Evolutionary conservation across 2,113 vertebrate species (phyloP), one percentile per base, ranked within the genome.

Genomic region (Xerus inauris): DNA sequence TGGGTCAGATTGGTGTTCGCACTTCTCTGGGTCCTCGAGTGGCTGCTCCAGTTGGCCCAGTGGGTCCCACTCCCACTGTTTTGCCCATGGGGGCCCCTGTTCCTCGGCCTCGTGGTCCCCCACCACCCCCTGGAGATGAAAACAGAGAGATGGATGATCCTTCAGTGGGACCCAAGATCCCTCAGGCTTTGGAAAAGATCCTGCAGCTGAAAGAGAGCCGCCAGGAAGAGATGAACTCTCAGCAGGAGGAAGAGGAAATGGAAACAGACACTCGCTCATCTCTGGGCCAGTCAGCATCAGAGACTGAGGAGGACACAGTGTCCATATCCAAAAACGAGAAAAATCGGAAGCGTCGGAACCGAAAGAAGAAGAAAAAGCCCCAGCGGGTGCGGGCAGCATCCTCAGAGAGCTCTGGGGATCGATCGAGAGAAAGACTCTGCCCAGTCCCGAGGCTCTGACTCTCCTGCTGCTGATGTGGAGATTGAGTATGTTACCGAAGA

Each of bases 131-230:
- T 32, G 99, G 99, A 94, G 99, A 99, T 84, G 99, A 99, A 28
- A 98, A 94, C 92, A 97, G 99, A 98, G 99, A 99, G 98, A 98
- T 96, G 0, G 99, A 99, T 1, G 99, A 99, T 45, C 96, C 99
- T 0, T 98, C 98, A 4, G 72, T 99, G 64, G 99, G 99, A 0
- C 99, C 99, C 1, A 99, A 99, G 98, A 99, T 99, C 82, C 99
- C 99, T 10, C 99, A 99, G 97, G 99, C 98, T 49, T 98, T 99
- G 97, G 99, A 99, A 96, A 99, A 99, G 98, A 99, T 99, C 97
- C 98, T 99, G 59, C 99, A 99, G 97, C 99, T 99, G 96, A 99
- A 99, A 98, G 99, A 99, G 97, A 99, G 99, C 96, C 97, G 99
- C 8, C 99, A 99, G 98, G 99, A 99, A 96, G 99, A 99, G 98